Conservation (phyloP, 92 coral and sea anemone genomes). For the Epizoanthus rinbou region DNA sequence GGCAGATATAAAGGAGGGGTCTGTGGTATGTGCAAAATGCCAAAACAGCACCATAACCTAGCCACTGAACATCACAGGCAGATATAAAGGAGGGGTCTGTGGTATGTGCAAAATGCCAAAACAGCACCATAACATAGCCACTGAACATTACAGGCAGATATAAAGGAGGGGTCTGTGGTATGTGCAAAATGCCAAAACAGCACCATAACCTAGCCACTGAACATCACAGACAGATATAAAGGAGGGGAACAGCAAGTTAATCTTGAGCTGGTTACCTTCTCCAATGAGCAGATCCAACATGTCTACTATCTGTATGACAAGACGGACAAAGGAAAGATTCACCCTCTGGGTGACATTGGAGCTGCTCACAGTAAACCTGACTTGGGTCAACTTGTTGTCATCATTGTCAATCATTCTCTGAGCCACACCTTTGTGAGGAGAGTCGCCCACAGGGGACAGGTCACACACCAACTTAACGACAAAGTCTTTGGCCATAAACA, state of each 20-base stretch:
- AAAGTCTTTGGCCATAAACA: conserved; percentile 86
- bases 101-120: too few relatives aligned
- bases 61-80: too few relatives aligned
- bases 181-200: too few relatives aligned
- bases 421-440: conserved; percentile 39
- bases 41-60: too few relatives aligned
- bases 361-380: conserved; percentile 77
- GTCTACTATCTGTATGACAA: conserved; percentile 81
- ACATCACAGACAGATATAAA: too few relatives aligned
- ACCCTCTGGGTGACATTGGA: conserved; percentile 84
- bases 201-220: too few relatives aligned
- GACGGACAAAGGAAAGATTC: conserved; percentile 86
- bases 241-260: not conserved
- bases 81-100: too few relatives aligned
- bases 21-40: too few relatives aligned
- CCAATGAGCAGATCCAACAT: conserved; percentile 80
- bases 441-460: conserved; percentile 52
- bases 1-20: too few relatives aligned
- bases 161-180: not conserved
- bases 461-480: conserved; percentile 65
- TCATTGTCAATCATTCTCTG: conserved; percentile 4
- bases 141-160: too few relatives aligned
- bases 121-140: too few relatives aligned
- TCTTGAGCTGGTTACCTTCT: conserved; percentile 40
- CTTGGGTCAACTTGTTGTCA: conserved; percentile 54